Evolutionary conservation across 2,113 vertebrate species (phyloP), one percentile per base, ranked within the genome.

Genomic region (Sphyrna mokarran): DNA sequence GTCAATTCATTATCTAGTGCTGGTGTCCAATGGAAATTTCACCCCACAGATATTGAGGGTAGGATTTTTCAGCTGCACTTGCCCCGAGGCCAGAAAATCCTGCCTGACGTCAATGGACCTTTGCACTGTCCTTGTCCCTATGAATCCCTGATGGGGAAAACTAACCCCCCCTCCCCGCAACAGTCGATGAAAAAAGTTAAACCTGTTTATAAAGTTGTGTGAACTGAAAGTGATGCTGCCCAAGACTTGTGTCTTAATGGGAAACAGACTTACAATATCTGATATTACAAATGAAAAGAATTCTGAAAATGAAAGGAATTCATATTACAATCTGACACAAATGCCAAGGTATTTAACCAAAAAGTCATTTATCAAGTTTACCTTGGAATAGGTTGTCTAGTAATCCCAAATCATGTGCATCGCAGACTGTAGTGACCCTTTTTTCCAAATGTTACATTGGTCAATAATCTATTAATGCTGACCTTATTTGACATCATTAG

Each of bases 401-500:
- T 43, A 29, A 70, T 69, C 69, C 70, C 94, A 95, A 72, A 72
- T 40, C 94, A 18, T 70, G 69, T 54, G 40, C 69, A 72, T 95
- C 94, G 48, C 94, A 76, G n/a, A 76, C 68, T 72, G 94, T 26
- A 54, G 40, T 43, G 94, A 54, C 94, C 94, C 94, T 76, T 68
- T 29, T 48, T 95, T 95, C 94, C 29, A 95, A 95, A 95, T 95
- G 94, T 95, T 95, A 95, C 68, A 48, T 54, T 95, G 94, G 94
- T 95, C 94, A 95, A 95, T 95, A 95, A 95, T 95, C 94, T 95
- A 95, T 95, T 95, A 95, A 95, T 95, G 54, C 94, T 95, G 94
- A 95, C 94, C 94, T 95, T 95, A 95, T 95, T 95, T 95, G 94
- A 95, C 94, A 95, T 95, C 94, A 95, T 95, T 95, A 95, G 69